phyloP scores from a whole-genome alignment of 2,888 invertebrate species.

The Dynastes tityus region DNA sequence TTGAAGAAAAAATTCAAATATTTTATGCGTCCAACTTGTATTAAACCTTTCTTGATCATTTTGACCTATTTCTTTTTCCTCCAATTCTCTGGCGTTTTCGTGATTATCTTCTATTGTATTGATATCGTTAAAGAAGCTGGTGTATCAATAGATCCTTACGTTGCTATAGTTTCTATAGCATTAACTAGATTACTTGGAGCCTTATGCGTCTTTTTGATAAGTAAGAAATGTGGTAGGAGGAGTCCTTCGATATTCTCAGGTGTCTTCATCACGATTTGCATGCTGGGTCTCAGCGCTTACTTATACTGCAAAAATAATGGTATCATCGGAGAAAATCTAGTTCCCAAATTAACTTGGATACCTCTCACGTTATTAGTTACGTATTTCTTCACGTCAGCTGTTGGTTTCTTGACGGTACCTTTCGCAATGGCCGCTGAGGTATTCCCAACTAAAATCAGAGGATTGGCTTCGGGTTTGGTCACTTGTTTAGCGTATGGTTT shows the following conservation, averaged over 20 bases:
- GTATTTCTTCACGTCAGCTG: constrained; percentile 72
- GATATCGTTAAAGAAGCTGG: constrained; percentile 72
- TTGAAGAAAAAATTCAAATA: constrained; percentile 61
- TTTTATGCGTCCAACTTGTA: constrained; percentile 67
- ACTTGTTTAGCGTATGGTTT: constrained; percentile 72
- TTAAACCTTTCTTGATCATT: constrained; percentile 72
- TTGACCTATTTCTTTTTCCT: constrained; percentile 74
- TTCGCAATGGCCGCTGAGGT: constrained; percentile 75
- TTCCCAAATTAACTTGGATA: constrained; percentile 63
- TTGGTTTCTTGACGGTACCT: constrained; percentile 74
- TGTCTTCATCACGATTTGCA: constrained; percentile 72
- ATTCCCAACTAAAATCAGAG: constrained; percentile 73
- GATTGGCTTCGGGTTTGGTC: constrained; percentile 71
- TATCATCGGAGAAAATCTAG: constrained; percentile 58
- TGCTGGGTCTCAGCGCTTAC: constrained; percentile 71
- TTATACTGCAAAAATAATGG: constrained; percentile 64
- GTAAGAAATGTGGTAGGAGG: constrained; percentile 74
- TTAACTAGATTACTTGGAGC: constrained; percentile 70
- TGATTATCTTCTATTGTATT: constrained; percentile 74
- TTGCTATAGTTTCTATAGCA: constrained; percentile 73
- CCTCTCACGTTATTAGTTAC: constrained; percentile 70
- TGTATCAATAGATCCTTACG: constrained; percentile 70
- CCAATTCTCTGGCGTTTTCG: constrained; percentile 74
- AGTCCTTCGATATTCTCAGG: constrained; percentile 76
- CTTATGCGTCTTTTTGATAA: constrained; percentile 69